Base-by-base conservation (phyloP, 2,797 vertebrate species). In the Eulemur albifrons region DNA sequence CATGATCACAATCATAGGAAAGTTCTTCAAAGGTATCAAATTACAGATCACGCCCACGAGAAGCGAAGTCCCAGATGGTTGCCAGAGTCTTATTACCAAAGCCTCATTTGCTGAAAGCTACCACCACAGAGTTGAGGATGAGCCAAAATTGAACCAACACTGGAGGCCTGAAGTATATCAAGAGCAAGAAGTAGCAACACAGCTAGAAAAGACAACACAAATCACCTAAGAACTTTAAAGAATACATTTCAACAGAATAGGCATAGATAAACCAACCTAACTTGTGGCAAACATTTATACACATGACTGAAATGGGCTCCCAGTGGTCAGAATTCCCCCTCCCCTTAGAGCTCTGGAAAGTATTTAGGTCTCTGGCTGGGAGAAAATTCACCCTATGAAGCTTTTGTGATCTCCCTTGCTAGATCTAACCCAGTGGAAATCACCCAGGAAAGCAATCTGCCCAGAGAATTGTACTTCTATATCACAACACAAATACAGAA, bases 11-110 rank as follows among this genome's bases (percentile, higher is more conserved):
- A 40, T 63, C 45, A 32, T 0, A 73, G 32, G 48, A 40, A 52
- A 54, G 18, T 59, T 94, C 43, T 96, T 90, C 85, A 94, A 85
- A 92, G 52, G 43, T 13, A 89, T 61, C 73, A 82, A 61, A 59
- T 86, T 72, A 76, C 4, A 80, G 21, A 57, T 48, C 27, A 88
- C 35, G 77, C 50, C 70, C 45, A 65, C 13, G 48, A 72, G 73
- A 93, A 80, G 38, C 13, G 30, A 88, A 88, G 79, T 80, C 27
- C 59, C 69, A 87, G 38, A 61, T 67, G 40, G 35, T 86, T 59
- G 40, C 72, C 43, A 8, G 21, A 72, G 57, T 83, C 57, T 79
- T 83, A 30, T 80, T 72, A 92, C 38, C 80, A 77, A 96, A 94
- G 76, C 8, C 59, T 7, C 35, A 61, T 80, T 89, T 94, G 48